Evolutionary conservation across 2,888 invertebrate genomes (phyloP).

Genomic region (Drosophila fungiperda): DNA sequence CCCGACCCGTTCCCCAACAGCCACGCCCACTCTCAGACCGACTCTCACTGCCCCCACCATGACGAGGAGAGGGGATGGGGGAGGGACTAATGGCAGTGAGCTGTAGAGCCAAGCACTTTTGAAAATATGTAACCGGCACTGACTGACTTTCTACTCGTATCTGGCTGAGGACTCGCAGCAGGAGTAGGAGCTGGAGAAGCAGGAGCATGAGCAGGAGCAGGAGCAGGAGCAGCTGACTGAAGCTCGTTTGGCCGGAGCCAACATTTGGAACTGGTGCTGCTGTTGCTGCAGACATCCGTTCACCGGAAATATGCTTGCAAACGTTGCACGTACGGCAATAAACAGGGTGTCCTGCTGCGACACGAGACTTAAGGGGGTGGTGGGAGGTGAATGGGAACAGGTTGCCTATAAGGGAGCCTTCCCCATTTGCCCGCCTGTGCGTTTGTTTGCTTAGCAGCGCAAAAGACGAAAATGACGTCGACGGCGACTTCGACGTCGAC

Average conservation of each 20-base stretch:
- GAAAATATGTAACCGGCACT: constrained; percentile 78
- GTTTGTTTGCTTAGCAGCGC: constrained; percentile 55
- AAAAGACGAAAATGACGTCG: constrained; percentile 57
- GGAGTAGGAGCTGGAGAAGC: constrained; percentile 16
- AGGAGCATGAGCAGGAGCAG: constrained; percentile 1
- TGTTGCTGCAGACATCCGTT: constrained; percentile 69
- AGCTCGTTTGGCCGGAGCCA: constrained; percentile 71
- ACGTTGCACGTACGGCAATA: constrained; percentile 62
- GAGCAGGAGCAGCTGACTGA: constrained; percentile 23
- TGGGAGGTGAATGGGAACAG: not conserved
- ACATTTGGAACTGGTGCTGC: constrained; percentile 52
- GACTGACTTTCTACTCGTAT: constrained; percentile 72
- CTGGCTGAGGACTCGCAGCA: constrained; percentile 40
- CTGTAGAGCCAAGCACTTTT: constrained; percentile 76
- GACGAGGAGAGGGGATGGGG: not conserved
- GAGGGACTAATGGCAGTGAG: constrained; percentile 68
- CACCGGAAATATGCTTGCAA: constrained; percentile 79
- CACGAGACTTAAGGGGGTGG: constrained; percentile 2
- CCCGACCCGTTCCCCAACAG: constrained; percentile 2
- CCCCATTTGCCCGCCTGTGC: constrained; percentile 33
- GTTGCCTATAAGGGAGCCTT: constrained; percentile 1
- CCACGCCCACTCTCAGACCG: constrained; percentile 1
- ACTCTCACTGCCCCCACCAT: constrained; percentile 7
- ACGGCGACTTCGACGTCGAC: constrained; percentile 47
- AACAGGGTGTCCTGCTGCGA: constrained; percentile 53